Conservation (phyloP, 2,888 invertebrate genomes). For the Netelia fuscicornis region DNA sequence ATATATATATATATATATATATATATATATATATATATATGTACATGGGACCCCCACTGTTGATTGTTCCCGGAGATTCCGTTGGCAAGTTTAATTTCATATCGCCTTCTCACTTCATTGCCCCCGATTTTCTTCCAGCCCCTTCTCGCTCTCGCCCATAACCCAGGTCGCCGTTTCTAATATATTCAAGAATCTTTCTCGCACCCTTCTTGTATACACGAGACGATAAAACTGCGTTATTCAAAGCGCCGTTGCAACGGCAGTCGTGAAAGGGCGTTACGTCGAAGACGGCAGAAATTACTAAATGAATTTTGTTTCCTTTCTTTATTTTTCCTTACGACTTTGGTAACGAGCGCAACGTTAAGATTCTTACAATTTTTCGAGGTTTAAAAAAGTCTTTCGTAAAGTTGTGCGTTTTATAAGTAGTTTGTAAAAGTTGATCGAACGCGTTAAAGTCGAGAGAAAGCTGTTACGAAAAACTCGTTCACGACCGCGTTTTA, state of each 20-base stretch:
- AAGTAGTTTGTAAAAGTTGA: no score
- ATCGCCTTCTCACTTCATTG: slow-evolving; percentile 68
- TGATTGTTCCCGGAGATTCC: slow-evolving; percentile 66
- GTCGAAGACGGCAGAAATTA: background rate
- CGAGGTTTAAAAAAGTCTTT: no score
- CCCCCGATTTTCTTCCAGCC: slow-evolving; percentile 46
- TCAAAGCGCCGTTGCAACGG: background rate
- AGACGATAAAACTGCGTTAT: background rate
- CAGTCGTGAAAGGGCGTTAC: no score
- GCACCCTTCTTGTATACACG: background rate
- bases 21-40: slow-evolving; percentile 24
- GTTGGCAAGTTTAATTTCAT: slow-evolving; percentile 69
- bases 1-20: slow-evolving; percentile 19
- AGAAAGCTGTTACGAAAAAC: no score
- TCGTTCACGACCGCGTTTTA: no score
- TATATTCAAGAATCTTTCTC: background rate
- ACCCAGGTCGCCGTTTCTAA: slow-evolving; percentile 1
- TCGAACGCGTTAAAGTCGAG: no score
- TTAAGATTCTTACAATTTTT: no score
- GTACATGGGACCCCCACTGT: slow-evolving; percentile 11
- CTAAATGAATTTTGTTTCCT: background rate
- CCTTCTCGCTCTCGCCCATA: background rate
- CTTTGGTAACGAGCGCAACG: no score
- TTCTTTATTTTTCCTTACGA: background rate
- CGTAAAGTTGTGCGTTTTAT: no score